Evolutionary conservation across 2,113 vertebrate genomes (phyloP).

Genomic region (Lepisosteus osseus): DNA sequence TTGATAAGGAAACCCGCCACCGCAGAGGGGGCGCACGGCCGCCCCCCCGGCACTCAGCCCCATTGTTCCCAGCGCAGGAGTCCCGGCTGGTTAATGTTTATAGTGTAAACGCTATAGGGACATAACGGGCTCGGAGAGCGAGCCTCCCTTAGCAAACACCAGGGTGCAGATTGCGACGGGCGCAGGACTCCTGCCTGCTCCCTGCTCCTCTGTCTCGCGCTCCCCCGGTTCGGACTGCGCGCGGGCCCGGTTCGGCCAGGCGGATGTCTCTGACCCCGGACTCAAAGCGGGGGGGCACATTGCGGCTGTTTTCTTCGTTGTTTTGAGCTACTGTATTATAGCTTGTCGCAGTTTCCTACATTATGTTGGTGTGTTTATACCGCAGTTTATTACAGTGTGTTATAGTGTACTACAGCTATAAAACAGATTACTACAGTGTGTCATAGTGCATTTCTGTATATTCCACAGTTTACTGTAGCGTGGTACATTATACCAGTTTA

Average conservation of each 20-base stretch:
- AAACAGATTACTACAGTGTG: not conserved
- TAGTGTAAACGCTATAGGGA: slow-evolving; percentile 46
- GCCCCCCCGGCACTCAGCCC: slow-evolving; percentile 8
- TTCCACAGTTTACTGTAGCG: not conserved
- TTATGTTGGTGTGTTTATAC: not conserved
- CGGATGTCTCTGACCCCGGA: too few relatives aligned
- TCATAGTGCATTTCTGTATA: not conserved
- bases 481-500: not conserved
- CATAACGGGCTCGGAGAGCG: slow-evolving; percentile 53
- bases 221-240: too few relatives aligned
- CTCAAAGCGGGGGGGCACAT: too few relatives aligned
- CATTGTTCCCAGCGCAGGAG: slow-evolving; percentile 3
- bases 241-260: too few relatives aligned
- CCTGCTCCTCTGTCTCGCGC: too few relatives aligned
- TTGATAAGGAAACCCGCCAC: too few relatives aligned
- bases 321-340: too few relatives aligned
- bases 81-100: slow-evolving; percentile 50
- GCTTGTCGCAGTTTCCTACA: too few relatives aligned
- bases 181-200: too few relatives aligned
- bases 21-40: not conserved
- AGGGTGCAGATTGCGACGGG: too few relatives aligned
- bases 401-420: not conserved
- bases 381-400: not conserved
- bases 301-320: too few relatives aligned
- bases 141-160: slow-evolving; percentile 43